Evolutionary conservation across 2,888 invertebrate species (phyloP).

Genomic region (Drosophila dives): DNA sequence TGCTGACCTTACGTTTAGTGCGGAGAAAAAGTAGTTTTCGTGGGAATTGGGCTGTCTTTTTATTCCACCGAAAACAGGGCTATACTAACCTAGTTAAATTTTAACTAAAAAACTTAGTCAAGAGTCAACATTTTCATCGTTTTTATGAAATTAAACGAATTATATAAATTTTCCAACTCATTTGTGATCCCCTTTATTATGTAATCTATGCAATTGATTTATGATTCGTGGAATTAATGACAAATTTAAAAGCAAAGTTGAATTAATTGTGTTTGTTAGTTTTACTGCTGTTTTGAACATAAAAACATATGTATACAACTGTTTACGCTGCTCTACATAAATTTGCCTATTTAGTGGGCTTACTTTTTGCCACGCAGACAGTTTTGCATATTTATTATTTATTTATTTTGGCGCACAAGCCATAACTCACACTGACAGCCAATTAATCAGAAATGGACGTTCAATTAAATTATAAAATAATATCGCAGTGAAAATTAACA

Average conservation of each 20-base stretch:
- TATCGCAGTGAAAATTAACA: conserved; percentile 41
- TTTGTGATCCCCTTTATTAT: conserved; percentile 6
- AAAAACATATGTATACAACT: conserved; percentile 26
- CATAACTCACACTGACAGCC: conserved; percentile 76
- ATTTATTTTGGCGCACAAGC: conserved; percentile 65
- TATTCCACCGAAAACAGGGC: not conserved
- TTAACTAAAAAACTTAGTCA: not conserved
- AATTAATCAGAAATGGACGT: conserved; percentile 79
- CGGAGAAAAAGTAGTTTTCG: not conserved
- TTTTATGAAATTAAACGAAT: not conserved
- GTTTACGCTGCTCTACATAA: conserved; percentile 56
- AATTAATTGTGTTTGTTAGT: conserved; percentile 7
- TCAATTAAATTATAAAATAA: conserved; percentile 78
- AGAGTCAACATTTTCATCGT: not conserved
- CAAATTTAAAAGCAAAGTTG: conserved; percentile 30
- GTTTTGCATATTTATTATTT: conserved; percentile 77
- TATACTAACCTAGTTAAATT: not conserved
- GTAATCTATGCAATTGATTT: conserved; percentile 34
- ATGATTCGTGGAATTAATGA: conserved; percentile 37
- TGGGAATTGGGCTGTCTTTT: not conserved
- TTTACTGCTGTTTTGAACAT: conserved; percentile 9
- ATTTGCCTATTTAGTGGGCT: conserved; percentile 56
- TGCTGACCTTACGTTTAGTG: not conserved
- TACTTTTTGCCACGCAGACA: conserved; percentile 51
- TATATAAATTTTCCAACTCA: not conserved